A percentile compares a stretch with the other conserved stretches of the same genome.
phyloP scores from a whole-genome alignment of 2,113 vertebrate species.

The Myiozetetes cayanensis region DNA sequence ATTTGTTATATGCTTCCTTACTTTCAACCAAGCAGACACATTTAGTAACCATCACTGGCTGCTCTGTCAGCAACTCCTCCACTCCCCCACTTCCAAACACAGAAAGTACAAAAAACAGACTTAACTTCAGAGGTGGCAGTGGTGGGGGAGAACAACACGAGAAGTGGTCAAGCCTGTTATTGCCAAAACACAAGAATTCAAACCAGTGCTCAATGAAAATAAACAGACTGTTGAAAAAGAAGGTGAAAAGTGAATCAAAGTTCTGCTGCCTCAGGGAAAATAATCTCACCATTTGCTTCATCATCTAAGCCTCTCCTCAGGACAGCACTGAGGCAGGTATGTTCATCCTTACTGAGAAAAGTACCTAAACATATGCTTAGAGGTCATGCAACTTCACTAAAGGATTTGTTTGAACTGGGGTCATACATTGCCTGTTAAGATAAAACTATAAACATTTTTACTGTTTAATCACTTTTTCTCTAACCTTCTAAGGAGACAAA shows the following conservation, averaged over 20 bases:
- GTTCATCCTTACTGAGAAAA: not conserved
- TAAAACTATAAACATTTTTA: not conserved
- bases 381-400: not conserved
- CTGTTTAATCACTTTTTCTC: not conserved
- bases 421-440: fast-evolving
- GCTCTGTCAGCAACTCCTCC: constrained; percentile 16
- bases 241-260: constrained; percentile 19
- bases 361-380: not conserved
- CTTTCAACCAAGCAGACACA: constrained; percentile 20
- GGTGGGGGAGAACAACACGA: constrained; percentile 32
- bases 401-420: not conserved
- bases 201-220: constrained; percentile 38
- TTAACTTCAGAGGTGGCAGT: constrained; percentile 44
- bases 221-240: constrained; percentile 31
- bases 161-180: constrained; percentile 40
- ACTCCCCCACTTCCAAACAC: constrained; percentile 48
- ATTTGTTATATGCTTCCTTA: constrained; percentile 16
- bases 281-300: not conserved
- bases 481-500: not conserved
- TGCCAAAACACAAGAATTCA: constrained; percentile 39
- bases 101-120: constrained; percentile 59
- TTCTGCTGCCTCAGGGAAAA: not conserved
- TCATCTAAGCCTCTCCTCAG: not conserved
- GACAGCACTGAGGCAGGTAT: not conserved
- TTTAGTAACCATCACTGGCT: not conserved